Base-by-base conservation (phyloP, 2,113 vertebrate species). In the Chamaetylas fuelleborni region DNA sequence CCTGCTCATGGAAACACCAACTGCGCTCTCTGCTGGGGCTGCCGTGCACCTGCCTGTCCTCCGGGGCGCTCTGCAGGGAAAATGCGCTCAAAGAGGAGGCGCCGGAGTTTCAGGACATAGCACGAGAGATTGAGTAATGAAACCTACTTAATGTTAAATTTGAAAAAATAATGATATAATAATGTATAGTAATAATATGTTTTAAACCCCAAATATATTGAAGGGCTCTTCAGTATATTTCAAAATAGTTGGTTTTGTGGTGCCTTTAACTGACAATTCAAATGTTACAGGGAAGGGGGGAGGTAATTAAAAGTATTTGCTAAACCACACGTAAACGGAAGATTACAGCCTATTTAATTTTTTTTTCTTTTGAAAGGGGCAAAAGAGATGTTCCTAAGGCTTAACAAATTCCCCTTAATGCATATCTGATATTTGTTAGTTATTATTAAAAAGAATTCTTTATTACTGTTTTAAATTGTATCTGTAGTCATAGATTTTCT, bases 1-100 rank as follows among this genome's bases (percentile, higher is more conserved):
- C 62, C 34, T 9, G 8, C 40, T 54, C n/a, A 66, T 85, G 5
- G 38, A 8, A 95, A 84, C 87, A 56, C 8, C 98, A 96, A 62
- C n/a, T 64, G 82, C 97, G 97, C 97, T 96, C 96, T 96, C 98
- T 98, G 89, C 96, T 97, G 98, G 97, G 76, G 45, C 22, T 48
- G 12, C 1, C 6, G 22, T 29, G 73, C 17, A 45, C 4, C 28
- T 34, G 13, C n/a, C 51, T 47, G 3, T n/a, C 16, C 25, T 51
- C 61, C 22, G 4, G 1, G 22, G 0, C 9, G 2, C 2, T 22
- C 11, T 1, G 1, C 13, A 17, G 8, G 4, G 3, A 14, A 62
- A 74, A 29, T 0, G 1, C 0, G 5, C 57, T 58, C 26, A 0
- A 25, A 15, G 8, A n/a, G 11, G 5, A 56, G 26, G 12, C 47